Evolutionary conservation across 2,797 vertebrate genomes (phyloP).

Genomic region (Eleutherodactylus coqui): DNA sequence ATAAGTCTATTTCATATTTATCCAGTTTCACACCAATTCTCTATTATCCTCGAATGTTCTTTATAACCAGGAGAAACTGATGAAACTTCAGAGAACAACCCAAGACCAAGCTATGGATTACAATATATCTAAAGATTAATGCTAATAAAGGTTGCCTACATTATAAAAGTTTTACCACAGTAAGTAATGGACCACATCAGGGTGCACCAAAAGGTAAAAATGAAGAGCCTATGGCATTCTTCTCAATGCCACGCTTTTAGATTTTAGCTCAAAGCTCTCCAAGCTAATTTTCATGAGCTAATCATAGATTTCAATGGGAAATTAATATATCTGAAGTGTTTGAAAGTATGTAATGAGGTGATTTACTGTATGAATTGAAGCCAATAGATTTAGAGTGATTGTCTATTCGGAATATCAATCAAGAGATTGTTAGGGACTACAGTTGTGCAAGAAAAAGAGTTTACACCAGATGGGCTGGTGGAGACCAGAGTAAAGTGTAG

Average conservation of each 20-base stretch:
- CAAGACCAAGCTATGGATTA: not conserved
- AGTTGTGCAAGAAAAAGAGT: too few relatives aligned
- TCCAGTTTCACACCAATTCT: not conserved
- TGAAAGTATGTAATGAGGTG: not conserved
- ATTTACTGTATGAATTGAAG: not conserved
- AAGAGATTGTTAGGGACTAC: too few relatives aligned
- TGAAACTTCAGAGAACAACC: not conserved
- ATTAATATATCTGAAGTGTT: not conserved
- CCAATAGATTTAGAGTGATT: too few relatives aligned
- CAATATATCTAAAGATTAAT: not conserved
- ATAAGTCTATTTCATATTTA: too few relatives aligned
- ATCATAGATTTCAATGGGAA: not conserved
- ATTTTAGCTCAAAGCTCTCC: not conserved
- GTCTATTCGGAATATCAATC: too few relatives aligned
- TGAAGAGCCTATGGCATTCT: not conserved
- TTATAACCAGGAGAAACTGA: not conserved
- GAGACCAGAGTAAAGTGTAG: too few relatives aligned
- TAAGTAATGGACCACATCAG: not conserved
- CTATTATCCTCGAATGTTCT: not conserved
- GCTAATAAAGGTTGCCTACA: not conserved
- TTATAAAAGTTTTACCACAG: not conserved
- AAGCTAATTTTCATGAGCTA: not conserved
- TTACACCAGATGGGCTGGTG: too few relatives aligned
- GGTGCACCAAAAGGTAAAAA: not conserved
- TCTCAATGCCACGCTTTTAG: not conserved